Percentiles rank a stretch among this genome's conserved stretches.
Conservation (phyloP, 2,888 invertebrate genomes). For the Drosophila mimetica region DNA sequence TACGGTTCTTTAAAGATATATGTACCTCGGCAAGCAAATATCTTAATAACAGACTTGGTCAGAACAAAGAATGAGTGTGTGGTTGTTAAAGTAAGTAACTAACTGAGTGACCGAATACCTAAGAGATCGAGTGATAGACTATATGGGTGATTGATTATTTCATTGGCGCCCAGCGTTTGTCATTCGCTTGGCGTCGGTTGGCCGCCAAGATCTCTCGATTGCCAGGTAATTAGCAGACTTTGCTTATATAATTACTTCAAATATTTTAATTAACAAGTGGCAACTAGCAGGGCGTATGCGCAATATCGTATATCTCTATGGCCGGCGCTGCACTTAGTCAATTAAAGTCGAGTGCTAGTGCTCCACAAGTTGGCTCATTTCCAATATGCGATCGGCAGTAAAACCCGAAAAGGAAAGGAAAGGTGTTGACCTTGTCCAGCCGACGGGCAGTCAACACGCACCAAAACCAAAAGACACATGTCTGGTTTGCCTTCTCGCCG, state of each 20-base stretch:
- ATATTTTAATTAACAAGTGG: conserved; percentile 73
- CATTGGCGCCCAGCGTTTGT: conserved; percentile 45
- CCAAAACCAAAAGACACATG: conserved; percentile 21
- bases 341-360: conserved; percentile 49
- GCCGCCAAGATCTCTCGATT: background rate
- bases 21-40: background rate
- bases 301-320: conserved; percentile 62
- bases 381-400: conserved; percentile 21
- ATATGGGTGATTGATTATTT: conserved; percentile 9
- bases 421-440: conserved; percentile 75
- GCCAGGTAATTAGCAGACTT: conserved; percentile 35
- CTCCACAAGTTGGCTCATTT: conserved; percentile 22
- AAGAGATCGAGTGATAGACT: conserved; percentile 12
- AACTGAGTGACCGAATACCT: conserved; percentile 15
- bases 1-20: background rate
- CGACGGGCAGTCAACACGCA: conserved; percentile 34
- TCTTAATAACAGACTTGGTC: background rate
- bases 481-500: conserved; percentile 61
- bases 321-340: conserved; percentile 63
- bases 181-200: conserved; percentile 17
- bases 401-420: conserved; percentile 63
- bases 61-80: background rate
- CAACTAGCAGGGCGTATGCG: conserved; percentile 66
- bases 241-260: conserved; percentile 64
- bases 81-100: background rate